Evolutionary conservation across 2,113 vertebrate genomes (phyloP), one percentile per base, ranked within the genome.

Genomic region (Naja naja): DNA sequence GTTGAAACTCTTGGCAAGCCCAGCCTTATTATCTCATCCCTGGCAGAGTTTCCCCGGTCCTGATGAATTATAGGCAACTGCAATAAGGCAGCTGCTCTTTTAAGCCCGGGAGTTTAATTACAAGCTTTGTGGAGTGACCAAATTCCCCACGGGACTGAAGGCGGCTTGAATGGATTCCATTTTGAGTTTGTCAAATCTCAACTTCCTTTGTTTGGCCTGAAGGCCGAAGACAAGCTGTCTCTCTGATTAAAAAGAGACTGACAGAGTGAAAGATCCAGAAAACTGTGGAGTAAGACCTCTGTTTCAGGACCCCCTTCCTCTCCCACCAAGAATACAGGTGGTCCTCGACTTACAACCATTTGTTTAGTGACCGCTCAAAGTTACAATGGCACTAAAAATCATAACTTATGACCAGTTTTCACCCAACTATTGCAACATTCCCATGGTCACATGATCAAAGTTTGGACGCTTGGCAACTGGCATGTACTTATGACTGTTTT

Each of bases 91-190:
- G 12, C 30, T 86, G 30, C 89, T 22, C 45, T 86, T 2, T 56
- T 54, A 60, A 56, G 47, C 43, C 54, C 4, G 60, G 43, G 39
- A 52, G 20, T 93, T 60, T 90, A 93, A 93, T 93, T 89, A 89
- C 53, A 89, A 22, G 88, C 39, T 43, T 43, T 56, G 53, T 16
- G 47, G 60, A 54, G 34, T 93, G 92, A 93, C 88, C 92, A 93
- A 90, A 74, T n/a, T 0, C 30, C 54, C 0, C 74, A n/a, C 60
- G 74, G 43, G 69, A n/a, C 30, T 27, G 64, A 45, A 25, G 60
- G 69, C 85, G 23, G 45, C 54, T 2, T 39, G 18, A 20, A 54
- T 34, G 74, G 43, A 93, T 93, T 90, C 92, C 92, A 86, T 30
- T 54, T 60, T 20, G 30, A 25, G 39, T 11, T 43, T 58, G 69